Evolutionary conservation across 2,113 vertebrate species (phyloP), one percentile per base, ranked within the genome.

Genomic region (Gymnobelideus leadbeateri): DNA sequence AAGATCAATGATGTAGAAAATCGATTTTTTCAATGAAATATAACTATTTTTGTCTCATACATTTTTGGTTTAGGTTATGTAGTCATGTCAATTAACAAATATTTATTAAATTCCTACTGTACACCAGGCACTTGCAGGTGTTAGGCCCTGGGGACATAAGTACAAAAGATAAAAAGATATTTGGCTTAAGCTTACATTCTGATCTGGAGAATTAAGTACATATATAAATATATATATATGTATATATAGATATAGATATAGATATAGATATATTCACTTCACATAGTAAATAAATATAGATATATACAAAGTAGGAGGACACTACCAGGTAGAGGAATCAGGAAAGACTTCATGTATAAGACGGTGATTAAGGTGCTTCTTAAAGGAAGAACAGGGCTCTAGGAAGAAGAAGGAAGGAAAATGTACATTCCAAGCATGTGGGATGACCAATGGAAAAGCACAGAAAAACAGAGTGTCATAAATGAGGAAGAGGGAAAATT

Each of bases 1-100:
- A 97, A 96, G 89, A 54, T 94, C 95, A 94, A 89, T 91, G 61
- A 51, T 92, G 93, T 23, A 10, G 90, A 92, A 0, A 91, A 53
- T 37, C 24, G 14, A 96, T 90, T 96, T 96, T 61, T 68, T 16
- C 31, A 14, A 68, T 77, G 31, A 77, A 77, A 5, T 77, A 77
- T 77, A 19, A 91, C 43, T 1, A 3, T 92, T 93, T 96, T 89
- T 95, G 46, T 93, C 92, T 16, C 51, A 95, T 68, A 68, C 31
- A 37, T 68, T 68, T 31, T 68, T 68, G 57, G 28, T 84, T 84
- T 84, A 84, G 68, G 19, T 43, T 84, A 84, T 84, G 2, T 23
- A 7, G 68, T 43, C 68, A 84, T 84, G 43, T n/a, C 37, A n/a
- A 21, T 43, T 37, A 84, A 84, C n/a, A 84, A 77, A 14, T 84